These are phyloP conservation scores for Clarias gariepinus DNA, from an alignment of 2,113 vertebrate genomes.

Conservation along the genomic window DNA sequence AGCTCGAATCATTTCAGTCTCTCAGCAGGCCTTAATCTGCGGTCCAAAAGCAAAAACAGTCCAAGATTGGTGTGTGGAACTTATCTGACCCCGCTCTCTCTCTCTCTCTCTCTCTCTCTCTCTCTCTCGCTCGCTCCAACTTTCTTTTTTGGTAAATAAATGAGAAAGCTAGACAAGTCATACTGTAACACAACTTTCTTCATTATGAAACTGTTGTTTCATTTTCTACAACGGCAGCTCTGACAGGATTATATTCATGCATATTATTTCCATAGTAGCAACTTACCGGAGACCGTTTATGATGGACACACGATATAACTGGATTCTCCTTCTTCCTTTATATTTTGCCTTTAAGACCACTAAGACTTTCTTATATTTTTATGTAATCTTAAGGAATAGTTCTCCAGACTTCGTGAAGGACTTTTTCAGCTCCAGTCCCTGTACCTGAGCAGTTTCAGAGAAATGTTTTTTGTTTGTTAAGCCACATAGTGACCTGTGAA, in stretches of 20 bases:
- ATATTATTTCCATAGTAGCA: background rate
- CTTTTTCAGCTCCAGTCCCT: too few species aligned
- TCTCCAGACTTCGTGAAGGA: too few species aligned
- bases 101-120: background rate
- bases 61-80: conserved; percentile 2
- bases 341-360: too few species aligned
- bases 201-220: background rate
- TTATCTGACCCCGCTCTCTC: background rate
- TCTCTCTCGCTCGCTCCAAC: background rate
- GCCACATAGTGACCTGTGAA: too few species aligned
- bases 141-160: background rate
- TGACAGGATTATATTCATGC: background rate
- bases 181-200: background rate
- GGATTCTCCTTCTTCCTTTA: background rate
- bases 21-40: conserved; percentile 8
- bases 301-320: background rate
- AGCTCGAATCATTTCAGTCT: conserved; percentile 4
- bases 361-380: too few species aligned
- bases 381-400: too few species aligned
- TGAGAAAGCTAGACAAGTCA: background rate
- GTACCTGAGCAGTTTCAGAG: too few species aligned
- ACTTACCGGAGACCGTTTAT: background rate
- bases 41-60: background rate
- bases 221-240: background rate
- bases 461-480: too few species aligned